Percentiles rank a stretch among this genome's conserved stretches.
Conservation (phyloP, 1,140 invertebrate species). For the Ostrea edulis region DNA sequence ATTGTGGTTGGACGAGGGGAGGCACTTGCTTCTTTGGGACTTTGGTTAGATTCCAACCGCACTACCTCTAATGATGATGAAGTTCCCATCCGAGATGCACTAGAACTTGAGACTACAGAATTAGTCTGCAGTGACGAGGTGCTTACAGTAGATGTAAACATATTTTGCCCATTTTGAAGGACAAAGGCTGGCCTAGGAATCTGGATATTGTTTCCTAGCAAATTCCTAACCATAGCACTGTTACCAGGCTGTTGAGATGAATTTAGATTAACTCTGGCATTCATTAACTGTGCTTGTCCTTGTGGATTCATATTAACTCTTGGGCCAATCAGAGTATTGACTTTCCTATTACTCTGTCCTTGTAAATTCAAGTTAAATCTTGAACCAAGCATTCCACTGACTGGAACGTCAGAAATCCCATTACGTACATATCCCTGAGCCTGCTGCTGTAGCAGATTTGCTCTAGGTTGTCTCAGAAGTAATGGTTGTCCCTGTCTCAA, state of each 20-base stretch:
- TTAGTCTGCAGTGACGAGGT: neutral
- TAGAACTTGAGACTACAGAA: neutral
- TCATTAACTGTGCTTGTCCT: conserved; percentile 12
- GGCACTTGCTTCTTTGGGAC: conserved; percentile 29
- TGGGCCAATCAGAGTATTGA: conserved; percentile 6
- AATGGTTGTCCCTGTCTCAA: conserved; percentile 18
- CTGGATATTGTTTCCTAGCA: conserved; percentile 11
- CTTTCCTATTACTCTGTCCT: conserved; percentile 18
- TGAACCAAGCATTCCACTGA: conserved; percentile 27
- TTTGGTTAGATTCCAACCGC: neutral
- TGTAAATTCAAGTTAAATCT: conserved; percentile 11
- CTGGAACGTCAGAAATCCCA: conserved; percentile 6
- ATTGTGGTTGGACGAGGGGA: neutral
- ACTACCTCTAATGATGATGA: conserved; percentile 10
- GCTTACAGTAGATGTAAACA: conserved; percentile 24
- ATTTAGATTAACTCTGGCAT: conserved; percentile 16
- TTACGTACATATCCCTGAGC: conserved; percentile 26
- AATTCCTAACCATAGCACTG: conserved; percentile 4
- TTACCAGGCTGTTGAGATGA: neutral
- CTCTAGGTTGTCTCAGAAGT: conserved; percentile 8
- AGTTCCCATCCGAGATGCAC: neutral
- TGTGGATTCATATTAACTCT: conserved; percentile 17
- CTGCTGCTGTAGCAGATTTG: conserved; percentile 12
- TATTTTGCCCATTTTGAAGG: conserved; percentile 29
- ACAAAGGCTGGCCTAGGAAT: conserved; percentile 3